Percentiles rank a stretch among this genome's conserved stretches.
Evolutionary conservation across 2,888 invertebrate genomes (phyloP).

Genomic region (Phymatocera aterrima): DNA sequence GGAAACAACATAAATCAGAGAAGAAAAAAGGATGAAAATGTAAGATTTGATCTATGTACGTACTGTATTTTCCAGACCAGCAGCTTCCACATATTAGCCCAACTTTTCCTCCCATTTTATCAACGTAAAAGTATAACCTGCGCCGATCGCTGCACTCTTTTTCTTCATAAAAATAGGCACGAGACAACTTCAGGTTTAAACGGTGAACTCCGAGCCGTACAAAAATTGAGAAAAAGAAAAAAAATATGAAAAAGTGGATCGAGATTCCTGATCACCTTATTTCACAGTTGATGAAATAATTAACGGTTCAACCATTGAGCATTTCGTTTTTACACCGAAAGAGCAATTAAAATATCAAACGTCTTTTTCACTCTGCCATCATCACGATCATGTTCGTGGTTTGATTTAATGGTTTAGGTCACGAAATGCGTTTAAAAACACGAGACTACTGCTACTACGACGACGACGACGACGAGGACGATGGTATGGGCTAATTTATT

Average conservation of each 20-base stretch:
- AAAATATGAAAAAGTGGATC: not conserved
- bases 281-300: slow-evolving; percentile 10
- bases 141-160: not conserved
- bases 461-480: too few relatives aligned
- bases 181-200: not conserved
- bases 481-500: not conserved
- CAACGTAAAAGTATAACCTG: not conserved
- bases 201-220: not conserved
- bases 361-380: not conserved
- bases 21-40: not conserved
- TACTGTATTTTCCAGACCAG: slow-evolving; percentile 73
- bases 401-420: slow-evolving; percentile 30
- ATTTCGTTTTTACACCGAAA: not conserved
- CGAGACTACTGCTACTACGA: too few relatives aligned
- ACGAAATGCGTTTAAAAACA: slow-evolving; percentile 20
- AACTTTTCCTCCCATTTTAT: slow-evolving; percentile 72
- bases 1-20: not conserved
- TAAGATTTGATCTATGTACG: slow-evolving; percentile 54
- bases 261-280: slow-evolving; percentile 1
- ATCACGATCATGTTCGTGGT: not conserved
- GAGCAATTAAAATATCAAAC: slow-evolving; percentile 23
- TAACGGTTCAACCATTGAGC: not conserved
- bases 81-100: slow-evolving; percentile 73
- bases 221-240: not conserved
- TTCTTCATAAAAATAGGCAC: not conserved